A percentile compares a stretch with the other conserved stretches of the same genome.
Conservation (phyloP, 2,888 invertebrate species). For the Aricia artaxerxes region DNA sequence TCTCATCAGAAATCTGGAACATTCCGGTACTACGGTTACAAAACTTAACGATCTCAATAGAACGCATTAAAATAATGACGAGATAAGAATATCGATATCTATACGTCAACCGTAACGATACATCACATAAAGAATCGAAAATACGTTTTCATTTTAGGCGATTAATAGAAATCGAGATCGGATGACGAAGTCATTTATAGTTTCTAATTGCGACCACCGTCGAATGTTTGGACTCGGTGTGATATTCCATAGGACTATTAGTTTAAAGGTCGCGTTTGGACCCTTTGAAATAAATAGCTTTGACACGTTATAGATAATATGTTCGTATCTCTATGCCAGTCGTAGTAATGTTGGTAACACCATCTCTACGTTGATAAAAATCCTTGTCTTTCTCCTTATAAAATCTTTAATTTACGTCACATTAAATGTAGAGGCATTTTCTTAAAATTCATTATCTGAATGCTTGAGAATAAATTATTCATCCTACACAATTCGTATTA, state of each 20-base stretch:
- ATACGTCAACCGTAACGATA: constrained; percentile 59
- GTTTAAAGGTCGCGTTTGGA: not conserved
- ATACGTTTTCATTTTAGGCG: constrained; percentile 64
- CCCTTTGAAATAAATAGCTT: constrained; percentile 12
- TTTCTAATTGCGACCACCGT: constrained; percentile 74
- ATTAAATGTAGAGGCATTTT: not conserved
- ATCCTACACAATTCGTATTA: not conserved
- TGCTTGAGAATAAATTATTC: not conserved
- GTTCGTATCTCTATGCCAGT: not conserved
- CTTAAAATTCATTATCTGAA: not conserved
- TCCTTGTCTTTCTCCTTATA: not conserved
- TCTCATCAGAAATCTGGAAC: not conserved
- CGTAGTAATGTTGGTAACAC: not conserved
- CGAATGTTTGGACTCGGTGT: constrained; percentile 59
- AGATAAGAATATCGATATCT: constrained; percentile 39
- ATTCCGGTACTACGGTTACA: not conserved
- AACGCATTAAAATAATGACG: constrained; percentile 44
- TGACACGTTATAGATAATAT: constrained; percentile 21
- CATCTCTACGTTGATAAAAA: not conserved
- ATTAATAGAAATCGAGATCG: constrained; percentile 69
- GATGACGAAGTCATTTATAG: constrained; percentile 72
- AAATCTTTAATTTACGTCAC: not conserved
- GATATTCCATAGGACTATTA: constrained; percentile 41
- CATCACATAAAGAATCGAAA: constrained; percentile 61
- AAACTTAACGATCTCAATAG: constrained; percentile 26